These are phyloP conservation scores for Microplitis demolitor DNA, from an alignment of 1,140 invertebrate species.

Conservation along the genomic window DNA sequence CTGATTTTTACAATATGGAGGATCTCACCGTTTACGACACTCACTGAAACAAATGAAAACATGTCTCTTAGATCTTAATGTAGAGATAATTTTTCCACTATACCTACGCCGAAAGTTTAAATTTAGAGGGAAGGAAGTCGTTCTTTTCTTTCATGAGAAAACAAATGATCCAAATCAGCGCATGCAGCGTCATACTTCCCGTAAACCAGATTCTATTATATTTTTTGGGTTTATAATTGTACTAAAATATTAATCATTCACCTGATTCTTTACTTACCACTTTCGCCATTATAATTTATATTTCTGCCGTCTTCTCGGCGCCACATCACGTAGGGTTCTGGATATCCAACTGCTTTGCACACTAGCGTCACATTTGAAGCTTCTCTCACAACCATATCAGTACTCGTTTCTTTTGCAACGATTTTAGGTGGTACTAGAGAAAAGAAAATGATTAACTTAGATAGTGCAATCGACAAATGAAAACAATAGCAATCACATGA, in stretches of 20 bases:
- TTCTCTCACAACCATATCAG: conserved; percentile 88
- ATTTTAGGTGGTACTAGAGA: conserved; percentile 81
- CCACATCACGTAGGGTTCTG: conserved; percentile 91
- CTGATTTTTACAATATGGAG: conserved; percentile 86
- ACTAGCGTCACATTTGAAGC: conserved; percentile 84
- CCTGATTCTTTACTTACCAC: conserved; percentile 63
- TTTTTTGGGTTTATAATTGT: no score
- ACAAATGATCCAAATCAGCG: background rate
- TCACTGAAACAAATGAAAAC: conserved; percentile 66
- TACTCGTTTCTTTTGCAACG: conserved; percentile 82
- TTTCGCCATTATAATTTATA: conserved; percentile 84
- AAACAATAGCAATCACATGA: background rate
- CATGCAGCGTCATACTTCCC: no score
- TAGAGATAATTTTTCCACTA: no score
- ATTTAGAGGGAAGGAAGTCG: no score
- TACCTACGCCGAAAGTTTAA: no score
- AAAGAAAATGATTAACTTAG: background rate
- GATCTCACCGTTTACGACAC: conserved; percentile 83
- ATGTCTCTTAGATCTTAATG: background rate
- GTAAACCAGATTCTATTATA: no score
- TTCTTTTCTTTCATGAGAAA: background rate
- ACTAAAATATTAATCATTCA: no score
- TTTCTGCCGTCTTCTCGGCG: conserved; percentile 84
- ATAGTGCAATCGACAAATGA: background rate
- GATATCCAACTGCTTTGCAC: conserved; percentile 87